Base-by-base conservation (phyloP, 2,888 invertebrate species). In the Taenaris catops region DNA sequence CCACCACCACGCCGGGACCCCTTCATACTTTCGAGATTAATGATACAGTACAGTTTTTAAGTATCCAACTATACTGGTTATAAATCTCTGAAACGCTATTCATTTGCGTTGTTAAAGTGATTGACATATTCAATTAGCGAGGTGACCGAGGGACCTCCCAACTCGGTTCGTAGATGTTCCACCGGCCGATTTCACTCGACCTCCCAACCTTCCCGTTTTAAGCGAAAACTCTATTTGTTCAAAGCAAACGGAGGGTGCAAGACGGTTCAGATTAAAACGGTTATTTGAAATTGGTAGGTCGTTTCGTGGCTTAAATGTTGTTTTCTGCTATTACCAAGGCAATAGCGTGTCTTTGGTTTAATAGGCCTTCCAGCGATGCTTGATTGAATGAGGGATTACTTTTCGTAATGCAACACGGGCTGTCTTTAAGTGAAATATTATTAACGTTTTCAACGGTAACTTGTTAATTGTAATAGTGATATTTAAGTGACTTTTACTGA, bases 111-210 rank as follows among this genome's bases (percentile, higher is more conserved):
- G 91, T 91, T 91, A 91, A 89, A 88, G 88, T 92, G 92, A 92
- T 92, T 92, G 92, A 91, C 92, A 91, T 88, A 89, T 92, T 91
- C 92, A 92, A 92, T 92, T 92, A 92, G 91, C 78, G 72, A 81
- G 84, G 88, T 89, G 89, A 89, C 88, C 87, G 87, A 66, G 72
- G 75, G 84, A 88, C 86, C 87, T 87, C 87, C 87, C 87, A 86
- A 68, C 80, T 69, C 54, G 71, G 72, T 69, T 70, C 72, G 66
- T 65, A 67, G 66, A 68, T 63, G 70, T 69, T 69, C 66, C 63
- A 49, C 10, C 27, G 38, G 44, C 78, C 71, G 65, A 31, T 53
- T 46, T 51, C 46, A 31, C 23, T 37, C 55, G 80, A 59, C 11
- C 73, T 45, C 25, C 38, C 25, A 6, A 33, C 32, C 25, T 29